phyloP scores from a whole-genome alignment of 1,140 invertebrate genomes.

The Laupala kohalensis region DNA sequence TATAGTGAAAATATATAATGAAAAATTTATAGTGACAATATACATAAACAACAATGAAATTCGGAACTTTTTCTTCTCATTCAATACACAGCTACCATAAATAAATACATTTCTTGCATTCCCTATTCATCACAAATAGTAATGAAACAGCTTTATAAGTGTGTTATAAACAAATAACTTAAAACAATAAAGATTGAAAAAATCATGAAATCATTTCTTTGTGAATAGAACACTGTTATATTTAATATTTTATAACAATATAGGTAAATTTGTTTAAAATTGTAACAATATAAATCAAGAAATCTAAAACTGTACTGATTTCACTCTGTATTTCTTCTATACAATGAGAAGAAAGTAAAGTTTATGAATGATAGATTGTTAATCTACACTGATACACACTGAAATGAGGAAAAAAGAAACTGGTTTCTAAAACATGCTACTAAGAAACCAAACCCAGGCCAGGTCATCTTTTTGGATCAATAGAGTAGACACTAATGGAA shows the following conservation, averaged over 20 bases:
- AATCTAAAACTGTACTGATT: not conserved
- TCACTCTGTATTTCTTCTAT: not conserved
- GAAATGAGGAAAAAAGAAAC: not conserved
- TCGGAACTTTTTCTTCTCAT: too few relatives aligned
- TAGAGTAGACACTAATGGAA: slow-evolving; percentile 51
- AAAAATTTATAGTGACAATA: too few relatives aligned
- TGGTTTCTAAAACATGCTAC: not conserved
- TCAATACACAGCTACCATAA: too few relatives aligned
- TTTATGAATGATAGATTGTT: not conserved
- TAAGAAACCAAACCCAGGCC: not conserved
- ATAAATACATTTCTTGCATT: too few relatives aligned
- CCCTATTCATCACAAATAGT: too few relatives aligned
- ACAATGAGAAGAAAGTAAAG: not conserved
- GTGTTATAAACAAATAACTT: too few relatives aligned
- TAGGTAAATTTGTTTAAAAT: not conserved
- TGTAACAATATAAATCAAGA: not conserved
- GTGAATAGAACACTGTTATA: too few relatives aligned
- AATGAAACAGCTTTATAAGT: too few relatives aligned
- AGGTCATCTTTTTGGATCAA: slow-evolving; percentile 13
- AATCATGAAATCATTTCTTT: too few relatives aligned
- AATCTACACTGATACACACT: not conserved
- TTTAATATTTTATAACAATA: not conserved
- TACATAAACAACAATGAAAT: too few relatives aligned
- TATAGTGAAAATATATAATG: too few relatives aligned
- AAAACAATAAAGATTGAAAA: not conserved